Evolutionary conservation across 2,113 vertebrate species (phyloP).

Genomic region (Mesitornis unicolor): DNA sequence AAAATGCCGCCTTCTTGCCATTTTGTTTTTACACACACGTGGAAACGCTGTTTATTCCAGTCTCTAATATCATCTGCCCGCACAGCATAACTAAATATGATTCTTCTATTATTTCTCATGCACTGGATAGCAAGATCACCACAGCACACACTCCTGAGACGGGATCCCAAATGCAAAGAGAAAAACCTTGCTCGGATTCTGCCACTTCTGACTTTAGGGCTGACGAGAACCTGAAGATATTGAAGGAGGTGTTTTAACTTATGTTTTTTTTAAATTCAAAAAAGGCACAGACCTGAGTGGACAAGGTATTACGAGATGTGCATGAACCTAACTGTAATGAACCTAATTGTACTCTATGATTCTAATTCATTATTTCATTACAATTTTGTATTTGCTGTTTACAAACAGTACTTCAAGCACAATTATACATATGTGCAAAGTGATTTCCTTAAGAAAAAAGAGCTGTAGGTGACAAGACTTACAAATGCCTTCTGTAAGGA

Average conservation of each 20-base stretch:
- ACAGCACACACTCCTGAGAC: background rate
- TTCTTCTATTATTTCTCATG: background rate
- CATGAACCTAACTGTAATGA: no score
- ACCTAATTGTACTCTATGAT: no score
- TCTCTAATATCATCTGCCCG: background rate
- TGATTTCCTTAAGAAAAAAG: background rate
- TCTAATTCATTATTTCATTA: background rate
- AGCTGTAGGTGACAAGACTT: background rate
- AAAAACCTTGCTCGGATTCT: background rate
- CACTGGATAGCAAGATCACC: background rate
- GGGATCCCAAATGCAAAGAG: background rate
- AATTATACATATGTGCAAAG: background rate
- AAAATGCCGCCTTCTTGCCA: background rate
- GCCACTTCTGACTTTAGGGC: background rate
- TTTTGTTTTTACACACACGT: background rate
- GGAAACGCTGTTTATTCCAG: background rate
- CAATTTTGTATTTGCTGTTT: background rate
- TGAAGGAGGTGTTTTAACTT: accelerated
- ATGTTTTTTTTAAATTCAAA: background rate
- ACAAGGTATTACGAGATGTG: background rate
- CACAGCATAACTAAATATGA: background rate
- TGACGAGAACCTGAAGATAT: background rate
- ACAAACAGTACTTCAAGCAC: background rate
- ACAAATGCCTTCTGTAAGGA: background rate
- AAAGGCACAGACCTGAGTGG: background rate